phyloP scores from a whole-genome alignment of 2,113 vertebrate species.

The Pedionomus torquatus region DNA sequence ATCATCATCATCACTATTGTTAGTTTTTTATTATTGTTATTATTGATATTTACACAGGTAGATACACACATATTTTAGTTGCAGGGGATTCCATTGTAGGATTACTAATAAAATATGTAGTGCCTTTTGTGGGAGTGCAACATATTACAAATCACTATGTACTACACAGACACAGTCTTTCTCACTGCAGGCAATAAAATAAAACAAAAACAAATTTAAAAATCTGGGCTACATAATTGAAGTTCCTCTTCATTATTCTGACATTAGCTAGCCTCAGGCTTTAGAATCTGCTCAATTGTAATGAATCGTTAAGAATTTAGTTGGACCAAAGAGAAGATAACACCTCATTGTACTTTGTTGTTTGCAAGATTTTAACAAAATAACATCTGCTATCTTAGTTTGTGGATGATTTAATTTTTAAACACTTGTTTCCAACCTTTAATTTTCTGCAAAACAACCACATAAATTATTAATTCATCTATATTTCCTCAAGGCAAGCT shows the following conservation, averaged over 20 bases:
- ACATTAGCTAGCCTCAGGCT: constrained; percentile 52
- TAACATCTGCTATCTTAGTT: constrained; percentile 74
- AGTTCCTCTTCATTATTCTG: constrained; percentile 57
- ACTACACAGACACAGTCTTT: background rate
- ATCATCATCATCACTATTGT: too few relatives aligned
- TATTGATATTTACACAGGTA: background rate
- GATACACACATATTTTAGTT: background rate
- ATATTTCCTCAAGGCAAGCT: constrained; percentile 79
- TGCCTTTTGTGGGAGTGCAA: background rate
- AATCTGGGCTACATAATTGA: constrained; percentile 34
- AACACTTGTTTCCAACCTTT: constrained; percentile 80
- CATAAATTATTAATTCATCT: constrained; percentile 83
- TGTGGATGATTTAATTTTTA: constrained; percentile 83
- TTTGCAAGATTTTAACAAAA: constrained; percentile 76
- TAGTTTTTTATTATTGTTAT: background rate
- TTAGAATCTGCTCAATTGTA: constrained; percentile 61
- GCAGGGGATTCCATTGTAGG: background rate
- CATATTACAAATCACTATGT: background rate
- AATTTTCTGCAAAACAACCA: constrained; percentile 82
- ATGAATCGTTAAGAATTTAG: constrained; percentile 68
- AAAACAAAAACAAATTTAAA: constrained; percentile 13
- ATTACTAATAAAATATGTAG: background rate
- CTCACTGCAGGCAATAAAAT: constrained; percentile 20
- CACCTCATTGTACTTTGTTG: constrained; percentile 60
- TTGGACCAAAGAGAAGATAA: constrained; percentile 54